Base-by-base conservation (phyloP, 2,113 vertebrate species). In the Numida meleagris region DNA sequence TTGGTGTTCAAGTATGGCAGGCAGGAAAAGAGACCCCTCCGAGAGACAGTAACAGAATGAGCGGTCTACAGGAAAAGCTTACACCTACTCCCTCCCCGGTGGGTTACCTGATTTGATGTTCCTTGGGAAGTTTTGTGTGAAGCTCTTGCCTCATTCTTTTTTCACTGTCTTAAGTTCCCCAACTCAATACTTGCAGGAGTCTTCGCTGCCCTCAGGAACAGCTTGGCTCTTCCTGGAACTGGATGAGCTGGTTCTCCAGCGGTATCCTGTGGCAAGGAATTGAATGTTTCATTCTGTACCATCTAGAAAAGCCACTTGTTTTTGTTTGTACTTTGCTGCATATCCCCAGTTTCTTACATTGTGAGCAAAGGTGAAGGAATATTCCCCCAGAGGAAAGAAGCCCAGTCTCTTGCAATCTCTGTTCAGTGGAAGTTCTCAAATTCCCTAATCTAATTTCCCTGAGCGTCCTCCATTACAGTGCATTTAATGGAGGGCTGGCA, bases 391-490 rank as follows among this genome's bases (percentile, higher is more conserved):
- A 89, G 12, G 24, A 76, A 82, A 80, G 34, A 87, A n/a, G 29
- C 73, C 12, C 55, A 71, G 34, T 2, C 45, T 81, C 83, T 81
- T 86, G 68, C 42, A 80, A 58, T 40, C 76, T 83, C n/a, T 61
- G 62, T 87, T 48, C 38, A 74, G 24, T 88, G 45, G 16, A 89
- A 82, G 17, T 76, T 93, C 93, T 88, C 48, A 42, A 2, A 77
- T 90, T 81, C 70, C 17, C 62, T 85, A 14, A 80, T 96, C 42
- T 82, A 62, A 85, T 88, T 95, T 80, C 24, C 27, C 23, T 57
- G 31, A 79, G 33, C 63, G 31, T 88, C 50, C 38, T 85, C 79
- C 1, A 17, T 57, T 83, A 55, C 38, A 25, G 8, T 88, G 36
- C 20, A 53, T 85, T 93, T 90, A 88, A 86, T 88, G 33, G 43